Evolutionary conservation across 2,113 vertebrate species (phyloP), one percentile per base, ranked within the genome.

Genomic region (Heterochromis multidens): DNA sequence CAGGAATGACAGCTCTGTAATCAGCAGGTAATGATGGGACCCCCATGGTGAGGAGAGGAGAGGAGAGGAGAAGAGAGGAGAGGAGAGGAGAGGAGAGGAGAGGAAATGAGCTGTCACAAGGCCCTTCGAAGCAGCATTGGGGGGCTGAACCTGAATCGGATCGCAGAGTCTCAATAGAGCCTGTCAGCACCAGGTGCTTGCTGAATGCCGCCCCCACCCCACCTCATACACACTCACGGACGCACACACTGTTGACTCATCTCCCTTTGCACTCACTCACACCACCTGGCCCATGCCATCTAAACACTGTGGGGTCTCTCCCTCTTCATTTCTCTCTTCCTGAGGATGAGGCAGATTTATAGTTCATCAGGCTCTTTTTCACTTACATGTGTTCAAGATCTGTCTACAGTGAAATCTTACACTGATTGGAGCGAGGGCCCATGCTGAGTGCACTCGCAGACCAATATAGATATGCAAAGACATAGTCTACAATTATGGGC

Each of bases 101-200:
- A 43, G 60, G 80, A 80, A 78, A 85, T 58, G 80, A 93, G 81
- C 85, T 91, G 90, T 92, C 91, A 93, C 58, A 6, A 79, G 84
- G 80, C 46, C 82, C 93, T 94, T 93, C 87, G 89, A 82, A 91
- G 89, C 88, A 82, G 49, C 80, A 86, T 81, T 79, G 14, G 35
- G 78, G 82, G 87, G 31, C 37, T 79, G 74, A 84, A 87, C 90
- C 86, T 91, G 91, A 93, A 91, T 89, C 87, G 88, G 80, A 93
- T 92, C 29, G 33, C 84, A 79, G 82, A 58, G 78, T 92, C 89
- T 90, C 80, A 92, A 90, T 93, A 93, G 87, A 87, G 90, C 67
- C 88, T 94, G 92, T 93, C 89, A 93, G 89, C 78, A 87, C 92
- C 93, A 94, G 94, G 91, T 94, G 93, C 87, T 82, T 63, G 81